Percentiles rank a stretch among this genome's conserved stretches.
phyloP scores from a whole-genome alignment of 2,113 vertebrate genomes.

The Catharus minimus region DNA sequence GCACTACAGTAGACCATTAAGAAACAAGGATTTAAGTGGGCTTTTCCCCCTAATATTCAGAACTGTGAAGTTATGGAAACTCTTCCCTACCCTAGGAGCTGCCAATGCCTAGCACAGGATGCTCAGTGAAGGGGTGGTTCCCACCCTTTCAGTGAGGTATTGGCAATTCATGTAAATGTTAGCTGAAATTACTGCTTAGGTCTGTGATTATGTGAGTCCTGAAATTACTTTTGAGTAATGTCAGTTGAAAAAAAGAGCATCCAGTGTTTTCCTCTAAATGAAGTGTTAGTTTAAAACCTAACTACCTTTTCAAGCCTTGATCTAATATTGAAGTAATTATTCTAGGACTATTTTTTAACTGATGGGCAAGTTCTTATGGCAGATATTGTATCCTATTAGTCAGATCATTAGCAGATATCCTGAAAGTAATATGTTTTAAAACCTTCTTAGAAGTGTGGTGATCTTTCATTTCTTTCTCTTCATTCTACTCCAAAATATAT shows the following conservation, averaged over 20 bases:
- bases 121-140: not conserved
- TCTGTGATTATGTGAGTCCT: not conserved
- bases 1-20: not conserved
- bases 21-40: not conserved
- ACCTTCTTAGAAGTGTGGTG: not conserved
- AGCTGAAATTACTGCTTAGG: not conserved
- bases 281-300: not conserved
- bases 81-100: not conserved
- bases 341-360: not conserved
- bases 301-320: not conserved
- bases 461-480: not conserved
- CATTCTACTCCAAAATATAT: not conserved
- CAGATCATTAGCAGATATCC: not conserved
- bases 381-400: not conserved
- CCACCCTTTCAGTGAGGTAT: not conserved
- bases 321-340: not conserved
- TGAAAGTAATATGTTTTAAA: not conserved
- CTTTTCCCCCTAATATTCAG: accelerated
- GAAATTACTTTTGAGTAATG: not conserved
- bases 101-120: not conserved
- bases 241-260: not conserved
- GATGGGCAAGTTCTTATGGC: not conserved
- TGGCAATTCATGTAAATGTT: not conserved
- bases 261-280: not conserved
- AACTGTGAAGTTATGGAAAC: not conserved